Evolutionary conservation across 2,113 vertebrate species (phyloP), one percentile per base, ranked within the genome.

Genomic region (Tachysurus vachellii): DNA sequence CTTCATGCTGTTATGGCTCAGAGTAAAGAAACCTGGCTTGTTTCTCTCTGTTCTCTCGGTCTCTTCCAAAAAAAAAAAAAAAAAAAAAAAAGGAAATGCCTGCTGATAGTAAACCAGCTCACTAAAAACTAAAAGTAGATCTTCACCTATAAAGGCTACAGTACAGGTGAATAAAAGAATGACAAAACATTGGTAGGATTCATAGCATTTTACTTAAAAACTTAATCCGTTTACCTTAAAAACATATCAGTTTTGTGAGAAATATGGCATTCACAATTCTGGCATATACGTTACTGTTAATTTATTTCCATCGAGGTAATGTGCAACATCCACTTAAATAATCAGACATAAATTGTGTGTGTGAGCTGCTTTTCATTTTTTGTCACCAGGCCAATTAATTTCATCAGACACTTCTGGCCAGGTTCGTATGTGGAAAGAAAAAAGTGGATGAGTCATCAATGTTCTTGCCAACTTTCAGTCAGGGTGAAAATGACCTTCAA

Each of bases 331-430:
- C 14, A 42, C 36, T 64, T 64, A 53, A 79, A 66, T 77, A 42
- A 16, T 28, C 28, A 28, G 61, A 81, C 31, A 80, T 44, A 56
- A 82, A 82, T 21, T 19, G 26, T 11, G n/a, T 75, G 19, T 10
- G 2, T 5, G 53, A 81, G 28, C 47, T 17, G 26, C 36, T 28
- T 19, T 61, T 44, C 17, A 31, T 28, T 50, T 73, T 47, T 73
- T 50, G 53, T 62, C 66, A 42, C 68, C 56, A 1, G 26, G 54
- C 68, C 68, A 73, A 26, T 76, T 82, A 21, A 54, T 82, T 62
- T 87, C 80, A 75, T 82, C 80, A 75, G 36, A 75, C 56, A 75
- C 44, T 62, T 53, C 28, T 71, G 56, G 54, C 54, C 80, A 73
- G 85, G 36, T 73, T 61, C 4, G n/a, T 13, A 71, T 73, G 17